phyloP scores from a whole-genome alignment of 2,797 vertebrate genomes.

The Aphelocoma californica region DNA sequence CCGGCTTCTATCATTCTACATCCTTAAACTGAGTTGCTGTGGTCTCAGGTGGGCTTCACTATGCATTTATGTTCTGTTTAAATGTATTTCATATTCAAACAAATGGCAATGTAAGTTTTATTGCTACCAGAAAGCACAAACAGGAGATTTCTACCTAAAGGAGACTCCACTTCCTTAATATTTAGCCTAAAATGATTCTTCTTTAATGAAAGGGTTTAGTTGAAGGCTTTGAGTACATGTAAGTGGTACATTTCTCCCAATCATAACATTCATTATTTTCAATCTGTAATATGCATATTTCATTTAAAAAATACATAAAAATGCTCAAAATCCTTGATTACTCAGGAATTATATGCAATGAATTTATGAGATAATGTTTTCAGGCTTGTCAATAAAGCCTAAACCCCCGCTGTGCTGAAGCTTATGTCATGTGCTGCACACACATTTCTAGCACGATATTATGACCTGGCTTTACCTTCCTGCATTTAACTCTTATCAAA shows the following conservation, averaged over 20 bases:
- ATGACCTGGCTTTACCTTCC: neutral
- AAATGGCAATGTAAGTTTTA: neutral
- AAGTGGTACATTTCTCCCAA: slow-evolving; percentile 19
- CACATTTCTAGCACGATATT: neutral
- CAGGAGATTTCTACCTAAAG: neutral
- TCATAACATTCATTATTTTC: slow-evolving; percentile 33
- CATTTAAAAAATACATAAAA: neutral
- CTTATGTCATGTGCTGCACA: neutral
- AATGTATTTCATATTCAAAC: neutral
- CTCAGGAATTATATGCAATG: neutral
- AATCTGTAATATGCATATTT: neutral
- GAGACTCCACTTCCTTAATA: neutral
- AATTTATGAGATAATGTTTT: slow-evolving; percentile 15
- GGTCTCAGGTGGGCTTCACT: neutral
- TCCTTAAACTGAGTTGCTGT: neutral
- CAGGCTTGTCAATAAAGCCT: slow-evolving; percentile 9
- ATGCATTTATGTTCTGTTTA: neutral
- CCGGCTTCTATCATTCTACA: neutral
- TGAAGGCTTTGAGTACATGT: neutral
- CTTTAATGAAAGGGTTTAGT: slow-evolving; percentile 3
- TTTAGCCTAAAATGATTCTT: slow-evolving; percentile 1
- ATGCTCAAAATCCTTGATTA: slow-evolving; percentile 36
- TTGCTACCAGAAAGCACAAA: neutral
- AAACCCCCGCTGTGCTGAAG: neutral
- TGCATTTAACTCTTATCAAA: slow-evolving; percentile 2